Evolutionary conservation across 2,113 vertebrate genomes (phyloP).

Genomic region (Apteryx mantelli): DNA sequence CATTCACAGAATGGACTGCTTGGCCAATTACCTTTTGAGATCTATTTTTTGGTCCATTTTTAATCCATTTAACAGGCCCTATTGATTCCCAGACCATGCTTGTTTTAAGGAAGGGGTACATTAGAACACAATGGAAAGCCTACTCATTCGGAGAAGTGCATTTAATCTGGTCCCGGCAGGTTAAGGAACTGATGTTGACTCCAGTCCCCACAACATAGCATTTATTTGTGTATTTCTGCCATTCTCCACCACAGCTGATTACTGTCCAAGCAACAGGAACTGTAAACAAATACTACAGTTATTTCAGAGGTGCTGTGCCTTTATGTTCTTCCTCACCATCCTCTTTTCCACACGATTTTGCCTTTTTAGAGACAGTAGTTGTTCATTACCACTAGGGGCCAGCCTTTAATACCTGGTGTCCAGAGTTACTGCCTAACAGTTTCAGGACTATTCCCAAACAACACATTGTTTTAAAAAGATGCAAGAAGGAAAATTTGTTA

Average conservation of each 20-base stretch:
- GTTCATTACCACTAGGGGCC: neutral
- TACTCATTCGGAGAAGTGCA: slow-evolving; percentile 42
- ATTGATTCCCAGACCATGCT: slow-evolving; percentile 46
- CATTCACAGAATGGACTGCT: neutral
- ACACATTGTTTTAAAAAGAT: neutral
- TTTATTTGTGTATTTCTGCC: neutral
- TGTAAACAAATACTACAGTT: neutral
- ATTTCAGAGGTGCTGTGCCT: neutral
- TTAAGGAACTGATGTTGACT: neutral
- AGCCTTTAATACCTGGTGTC: neutral
- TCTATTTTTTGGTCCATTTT: slow-evolving; percentile 47
- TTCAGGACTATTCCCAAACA: neutral
- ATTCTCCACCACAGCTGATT: neutral
- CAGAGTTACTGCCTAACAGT: neutral
- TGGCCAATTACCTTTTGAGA: slow-evolving; percentile 22
- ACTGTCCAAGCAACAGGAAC: neutral
- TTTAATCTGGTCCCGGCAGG: neutral
- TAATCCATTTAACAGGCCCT: slow-evolving; percentile 49
- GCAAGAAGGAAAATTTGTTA: neutral
- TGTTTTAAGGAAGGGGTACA: slow-evolving; percentile 32
- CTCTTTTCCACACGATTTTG: neutral
- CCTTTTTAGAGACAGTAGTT: neutral
- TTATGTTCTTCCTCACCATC: fast-evolving
- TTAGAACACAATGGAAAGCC: slow-evolving; percentile 24
- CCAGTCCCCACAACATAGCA: neutral